These are phyloP conservation scores for Accipiter cooperii DNA, from an alignment of 2,113 vertebrate species.

Conservation along the genomic window DNA sequence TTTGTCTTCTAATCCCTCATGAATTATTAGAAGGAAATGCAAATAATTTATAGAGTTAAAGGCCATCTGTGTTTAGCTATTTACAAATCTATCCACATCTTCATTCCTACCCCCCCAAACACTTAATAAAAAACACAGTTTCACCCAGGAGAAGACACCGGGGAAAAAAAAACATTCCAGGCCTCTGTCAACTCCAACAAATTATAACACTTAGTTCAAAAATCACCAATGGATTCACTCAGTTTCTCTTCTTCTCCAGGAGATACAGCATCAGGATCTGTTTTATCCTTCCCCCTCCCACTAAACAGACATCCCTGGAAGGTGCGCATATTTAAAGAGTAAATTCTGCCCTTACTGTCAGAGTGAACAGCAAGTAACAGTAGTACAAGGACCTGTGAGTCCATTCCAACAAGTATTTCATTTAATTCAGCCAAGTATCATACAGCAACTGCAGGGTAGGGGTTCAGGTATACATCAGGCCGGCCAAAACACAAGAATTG, in stretches of 20 bases:
- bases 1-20: conserved; percentile 11
- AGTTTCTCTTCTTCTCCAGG: neutral
- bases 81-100: neutral
- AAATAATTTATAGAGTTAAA: neutral
- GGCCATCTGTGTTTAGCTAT: neutral
- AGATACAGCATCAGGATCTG: neutral
- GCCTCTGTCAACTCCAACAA: neutral
- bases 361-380: neutral
- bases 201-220: neutral
- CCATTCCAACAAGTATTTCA: neutral
- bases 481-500: neutral
- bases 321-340: neutral
- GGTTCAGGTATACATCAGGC: neutral
- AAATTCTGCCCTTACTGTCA: neutral
- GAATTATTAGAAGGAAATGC: conserved; percentile 18
- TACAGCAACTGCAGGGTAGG: neutral
- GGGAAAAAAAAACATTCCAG: neutral
- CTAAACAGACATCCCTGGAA: neutral
- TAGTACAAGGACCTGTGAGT: neutral
- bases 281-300: neutral
- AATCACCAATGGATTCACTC: neutral
- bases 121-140: neutral
- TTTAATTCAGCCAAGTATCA: neutral
- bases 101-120: neutral
- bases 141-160: neutral